Conservation (phyloP, 2,113 vertebrate genomes). For the Gymnocephalus cernua region DNA sequence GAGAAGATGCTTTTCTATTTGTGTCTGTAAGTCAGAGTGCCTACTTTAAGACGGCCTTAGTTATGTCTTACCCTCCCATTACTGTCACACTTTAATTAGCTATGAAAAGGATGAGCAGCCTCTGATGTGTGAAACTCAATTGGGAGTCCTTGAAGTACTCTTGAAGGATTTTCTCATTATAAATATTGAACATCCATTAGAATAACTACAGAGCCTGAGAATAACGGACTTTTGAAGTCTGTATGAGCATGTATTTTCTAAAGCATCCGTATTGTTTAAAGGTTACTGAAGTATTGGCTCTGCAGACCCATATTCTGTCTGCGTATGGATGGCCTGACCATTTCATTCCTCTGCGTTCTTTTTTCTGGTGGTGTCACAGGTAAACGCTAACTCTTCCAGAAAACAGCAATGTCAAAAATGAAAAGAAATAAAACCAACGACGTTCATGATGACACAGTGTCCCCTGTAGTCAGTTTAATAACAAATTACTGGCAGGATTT, state of each 20-base stretch:
- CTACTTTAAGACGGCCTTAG: neutral
- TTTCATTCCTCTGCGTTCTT: neutral
- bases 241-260: neutral
- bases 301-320: neutral
- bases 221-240: neutral
- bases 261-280: neutral
- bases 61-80: neutral
- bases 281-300: neutral
- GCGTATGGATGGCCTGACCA: neutral
- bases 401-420: neutral
- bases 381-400: neutral
- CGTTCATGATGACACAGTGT: neutral
- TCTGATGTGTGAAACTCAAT: constrained; percentile 30
- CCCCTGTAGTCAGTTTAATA: neutral
- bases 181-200: neutral
- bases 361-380: neutral
- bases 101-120: constrained; percentile 21
- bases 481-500: neutral
- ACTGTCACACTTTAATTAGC: constrained; percentile 9
- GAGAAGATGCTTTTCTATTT: neutral
- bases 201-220: neutral
- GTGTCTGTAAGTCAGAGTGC: neutral
- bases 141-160: constrained; percentile 8
- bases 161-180: constrained; percentile 3
- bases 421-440: neutral